Percentiles rank a stretch among this genome's conserved stretches.
Conservation (phyloP, 1,140 invertebrate species). For the Nymphalis io region DNA sequence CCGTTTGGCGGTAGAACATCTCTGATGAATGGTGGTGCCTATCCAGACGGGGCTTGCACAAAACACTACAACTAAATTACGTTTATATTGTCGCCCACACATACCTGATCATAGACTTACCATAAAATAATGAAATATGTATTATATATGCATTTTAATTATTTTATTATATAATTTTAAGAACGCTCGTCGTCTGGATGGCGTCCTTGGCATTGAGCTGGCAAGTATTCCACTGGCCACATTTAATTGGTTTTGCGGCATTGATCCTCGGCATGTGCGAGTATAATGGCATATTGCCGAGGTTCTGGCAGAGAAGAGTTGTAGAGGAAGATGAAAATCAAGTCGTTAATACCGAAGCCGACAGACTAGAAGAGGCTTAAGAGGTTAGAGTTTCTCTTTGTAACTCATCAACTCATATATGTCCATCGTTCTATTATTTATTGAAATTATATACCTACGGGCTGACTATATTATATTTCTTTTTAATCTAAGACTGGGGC, state of each 20-base stretch:
- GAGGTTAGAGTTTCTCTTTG: neutral
- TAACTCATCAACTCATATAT: too few relatives aligned
- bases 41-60: too few relatives aligned
- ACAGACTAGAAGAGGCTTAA: constrained; percentile 31
- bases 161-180: constrained; percentile 42
- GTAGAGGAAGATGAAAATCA: constrained; percentile 24
- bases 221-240: constrained; percentile 91
- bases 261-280: constrained; percentile 88
- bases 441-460: too few relatives aligned
- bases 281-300: constrained; percentile 87
- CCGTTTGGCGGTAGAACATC: too few relatives aligned
- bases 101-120: too few relatives aligned
- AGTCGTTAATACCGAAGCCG: constrained; percentile 30
- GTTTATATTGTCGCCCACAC: too few relatives aligned
- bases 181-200: constrained; percentile 95
- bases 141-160: neutral
- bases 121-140: too few relatives aligned
- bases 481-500: neutral
- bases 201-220: constrained; percentile 87
- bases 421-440: too few relatives aligned
- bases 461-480: neutral
- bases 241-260: constrained; percentile 88
- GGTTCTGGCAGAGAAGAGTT: constrained; percentile 23
- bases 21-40: too few relatives aligned
- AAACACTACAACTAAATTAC: neutral